Evolutionary conservation across 2,113 vertebrate genomes (phyloP).

Genomic region (Neotragus pygmaeus): DNA sequence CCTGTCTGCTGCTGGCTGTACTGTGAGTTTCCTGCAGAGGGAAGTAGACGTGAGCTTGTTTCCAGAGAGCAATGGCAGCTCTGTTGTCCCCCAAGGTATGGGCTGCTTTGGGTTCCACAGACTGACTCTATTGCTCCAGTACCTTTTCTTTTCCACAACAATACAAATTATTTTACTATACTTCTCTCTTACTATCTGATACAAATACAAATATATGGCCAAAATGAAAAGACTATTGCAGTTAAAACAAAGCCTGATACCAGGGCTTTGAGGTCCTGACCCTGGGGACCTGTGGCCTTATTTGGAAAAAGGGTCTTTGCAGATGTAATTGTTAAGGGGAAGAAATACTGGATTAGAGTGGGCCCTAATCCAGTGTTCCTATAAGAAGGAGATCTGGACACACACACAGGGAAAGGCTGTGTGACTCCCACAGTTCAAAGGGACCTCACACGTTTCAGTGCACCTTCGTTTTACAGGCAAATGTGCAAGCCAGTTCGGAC

Average conservation of each 20-base stretch:
- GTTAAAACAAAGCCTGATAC: rapidly evolving
- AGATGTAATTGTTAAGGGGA: rapidly evolving
- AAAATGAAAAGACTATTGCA: rapidly evolving
- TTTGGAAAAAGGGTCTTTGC: background rate
- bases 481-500: background rate
- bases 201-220: background rate
- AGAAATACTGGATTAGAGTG: background rate
- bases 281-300: background rate
- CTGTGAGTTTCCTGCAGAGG: slow-evolving; percentile 88
- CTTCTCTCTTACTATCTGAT: background rate
- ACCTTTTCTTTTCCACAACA: background rate
- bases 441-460: background rate
- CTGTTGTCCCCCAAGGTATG: rapidly evolving
- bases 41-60: background rate
- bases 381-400: background rate
- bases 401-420: background rate
- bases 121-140: background rate
- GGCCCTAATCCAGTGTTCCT: background rate
- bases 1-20: slow-evolving; percentile 93
- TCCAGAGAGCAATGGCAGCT: rapidly evolving
- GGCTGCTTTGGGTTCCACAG: rapidly evolving
- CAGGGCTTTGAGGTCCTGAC: background rate
- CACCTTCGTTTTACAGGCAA: background rate
- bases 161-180: background rate
- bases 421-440: background rate